These are phyloP conservation scores for Seira sanloemensis DNA, from an alignment of 2,888 invertebrate species.

Conservation along the genomic window DNA sequence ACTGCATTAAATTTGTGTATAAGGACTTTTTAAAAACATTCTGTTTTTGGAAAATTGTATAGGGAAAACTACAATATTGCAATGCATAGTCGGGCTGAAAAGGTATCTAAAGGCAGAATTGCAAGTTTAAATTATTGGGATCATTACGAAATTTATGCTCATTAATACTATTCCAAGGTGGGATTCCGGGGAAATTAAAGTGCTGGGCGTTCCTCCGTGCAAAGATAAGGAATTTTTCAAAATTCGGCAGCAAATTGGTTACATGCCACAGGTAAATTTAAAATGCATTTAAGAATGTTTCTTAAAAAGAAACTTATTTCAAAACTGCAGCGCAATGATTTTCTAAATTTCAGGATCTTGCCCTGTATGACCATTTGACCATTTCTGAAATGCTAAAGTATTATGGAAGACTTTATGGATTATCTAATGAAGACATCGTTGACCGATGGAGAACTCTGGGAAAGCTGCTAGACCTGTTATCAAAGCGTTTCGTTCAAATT, in stretches of 20 bases:
- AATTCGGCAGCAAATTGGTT: constrained; percentile 83
- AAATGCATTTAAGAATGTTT: not conserved
- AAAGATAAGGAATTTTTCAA: not conserved
- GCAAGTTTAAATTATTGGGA: too few species aligned
- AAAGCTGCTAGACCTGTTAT: constrained; percentile 83
- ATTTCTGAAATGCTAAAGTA: constrained; percentile 96
- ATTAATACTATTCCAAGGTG: constrained; percentile 1
- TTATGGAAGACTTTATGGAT: constrained; percentile 96
- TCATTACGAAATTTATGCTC: not conserved
- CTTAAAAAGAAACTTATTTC: too few species aligned
- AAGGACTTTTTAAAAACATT: too few species aligned
- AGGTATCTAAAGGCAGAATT: not conserved
- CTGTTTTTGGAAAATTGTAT: constrained; percentile 80
- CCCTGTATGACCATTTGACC: constrained; percentile 92
- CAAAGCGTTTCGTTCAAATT: constrained; percentile 76
- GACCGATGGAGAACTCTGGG: constrained; percentile 78
- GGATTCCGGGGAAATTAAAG: constrained; percentile 39
- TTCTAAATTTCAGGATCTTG: constrained; percentile 84
- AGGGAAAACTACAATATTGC: constrained; percentile 91
- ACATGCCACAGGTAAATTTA: constrained; percentile 83
- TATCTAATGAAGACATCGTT: constrained; percentile 83
- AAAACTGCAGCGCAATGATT: too few species aligned
- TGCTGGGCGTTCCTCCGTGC: constrained; percentile 13
- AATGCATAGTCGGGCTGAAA: constrained; percentile 92
- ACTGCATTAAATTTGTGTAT: too few species aligned